phyloP scores from a whole-genome alignment of 2,113 vertebrate species.

The Neogobius melanostomus region DNA sequence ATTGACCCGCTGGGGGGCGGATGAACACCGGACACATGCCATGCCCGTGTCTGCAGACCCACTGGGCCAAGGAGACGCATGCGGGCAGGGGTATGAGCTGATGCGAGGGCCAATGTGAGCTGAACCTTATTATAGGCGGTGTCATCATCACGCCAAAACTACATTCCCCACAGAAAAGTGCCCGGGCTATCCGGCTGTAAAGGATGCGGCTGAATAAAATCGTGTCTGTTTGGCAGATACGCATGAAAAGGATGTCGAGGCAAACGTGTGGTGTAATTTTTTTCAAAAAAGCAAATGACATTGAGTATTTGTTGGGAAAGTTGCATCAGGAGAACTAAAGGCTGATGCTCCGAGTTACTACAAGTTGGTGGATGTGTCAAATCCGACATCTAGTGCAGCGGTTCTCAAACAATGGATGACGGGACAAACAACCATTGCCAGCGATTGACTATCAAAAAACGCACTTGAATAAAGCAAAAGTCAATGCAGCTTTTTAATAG shows the following conservation, averaged over 20 bases:
- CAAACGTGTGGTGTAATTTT: neutral
- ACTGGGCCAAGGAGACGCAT: slow-evolving; percentile 48
- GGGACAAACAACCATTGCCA: neutral
- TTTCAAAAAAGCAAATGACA: neutral
- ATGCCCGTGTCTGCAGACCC: slow-evolving; percentile 51
- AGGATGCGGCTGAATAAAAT: slow-evolving; percentile 43
- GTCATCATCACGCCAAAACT: slow-evolving; percentile 54
- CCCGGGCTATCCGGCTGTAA: slow-evolving; percentile 32
- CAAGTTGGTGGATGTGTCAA: neutral
- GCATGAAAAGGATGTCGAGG: neutral
- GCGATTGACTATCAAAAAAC: neutral
- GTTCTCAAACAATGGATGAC: neutral
- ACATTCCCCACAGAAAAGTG: slow-evolving; percentile 43
- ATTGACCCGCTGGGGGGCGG: slow-evolving; percentile 60
- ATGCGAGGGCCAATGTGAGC: slow-evolving; percentile 48
- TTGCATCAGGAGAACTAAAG: neutral
- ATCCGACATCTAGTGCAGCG: neutral
- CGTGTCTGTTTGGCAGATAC: neutral
- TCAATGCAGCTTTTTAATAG: no score
- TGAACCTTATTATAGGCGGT: slow-evolving; percentile 65
- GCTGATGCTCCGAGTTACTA: neutral
- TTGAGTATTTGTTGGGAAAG: neutral
- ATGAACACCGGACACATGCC: slow-evolving; percentile 36
- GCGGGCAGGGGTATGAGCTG: slow-evolving; percentile 48
- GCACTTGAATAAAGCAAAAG: no score